A percentile compares a stretch with the other conserved stretches of the same genome.
Conservation (phyloP, 1,140 invertebrate genomes). For the Condylostylus longicornis region DNA sequence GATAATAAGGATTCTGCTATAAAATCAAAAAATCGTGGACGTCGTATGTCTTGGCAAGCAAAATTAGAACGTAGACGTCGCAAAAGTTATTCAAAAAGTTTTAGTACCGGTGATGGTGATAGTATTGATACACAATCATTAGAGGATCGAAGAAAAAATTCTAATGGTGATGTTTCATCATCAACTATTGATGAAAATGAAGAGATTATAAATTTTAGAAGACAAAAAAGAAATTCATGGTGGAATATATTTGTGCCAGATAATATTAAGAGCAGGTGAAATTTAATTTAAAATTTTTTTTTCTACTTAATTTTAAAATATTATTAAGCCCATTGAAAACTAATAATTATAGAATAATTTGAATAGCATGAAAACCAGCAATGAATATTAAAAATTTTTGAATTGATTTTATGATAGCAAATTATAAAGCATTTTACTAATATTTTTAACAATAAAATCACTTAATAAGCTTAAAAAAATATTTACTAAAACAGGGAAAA, state of each 20-base stretch:
- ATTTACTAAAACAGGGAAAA: too few relatives aligned
- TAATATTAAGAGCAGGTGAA: conserved; percentile 46
- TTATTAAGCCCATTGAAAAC: too few relatives aligned
- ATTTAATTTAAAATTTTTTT: conserved; percentile 23
- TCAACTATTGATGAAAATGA: conserved; percentile 2
- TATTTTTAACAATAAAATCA: too few relatives aligned
- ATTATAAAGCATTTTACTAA: too few relatives aligned
- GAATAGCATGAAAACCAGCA: too few relatives aligned
- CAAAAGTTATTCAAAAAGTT: conserved; percentile 42
- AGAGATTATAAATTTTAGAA: conserved; percentile 31
- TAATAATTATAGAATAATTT: too few relatives aligned
- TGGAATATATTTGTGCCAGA: conserved; percentile 72
- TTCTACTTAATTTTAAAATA: conserved; percentile 14
- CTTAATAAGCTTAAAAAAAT: too few relatives aligned
- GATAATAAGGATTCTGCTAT: conserved; percentile 15
- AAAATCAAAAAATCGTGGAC: conserved; percentile 32
- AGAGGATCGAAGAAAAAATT: conserved; percentile 33
- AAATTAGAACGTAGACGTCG: conserved; percentile 48
- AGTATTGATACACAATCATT: conserved; percentile 18
- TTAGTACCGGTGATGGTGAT: conserved; percentile 18
- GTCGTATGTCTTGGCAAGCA: conserved; percentile 59
- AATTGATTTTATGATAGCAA: too few relatives aligned
- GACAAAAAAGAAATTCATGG: conserved; percentile 66
- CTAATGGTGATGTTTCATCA: conserved; percentile 4
- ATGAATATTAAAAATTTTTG: too few relatives aligned